These are phyloP conservation scores for Ophion ellenae DNA, from an alignment of 2,888 invertebrate species.

Conservation along the genomic window DNA sequence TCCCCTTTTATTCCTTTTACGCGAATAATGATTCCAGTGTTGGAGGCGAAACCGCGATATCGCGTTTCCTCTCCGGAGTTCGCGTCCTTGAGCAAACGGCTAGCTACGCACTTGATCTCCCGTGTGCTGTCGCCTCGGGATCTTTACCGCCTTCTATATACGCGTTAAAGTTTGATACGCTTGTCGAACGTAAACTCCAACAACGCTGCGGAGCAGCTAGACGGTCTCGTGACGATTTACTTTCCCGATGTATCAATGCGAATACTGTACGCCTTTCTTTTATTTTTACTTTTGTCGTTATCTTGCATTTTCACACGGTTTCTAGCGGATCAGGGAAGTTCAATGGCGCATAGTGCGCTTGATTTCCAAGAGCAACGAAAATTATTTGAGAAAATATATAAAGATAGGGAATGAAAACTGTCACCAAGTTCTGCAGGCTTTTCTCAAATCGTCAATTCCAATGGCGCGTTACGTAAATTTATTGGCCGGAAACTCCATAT, in stretches of 20 bases:
- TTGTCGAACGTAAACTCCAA: constrained; percentile 6
- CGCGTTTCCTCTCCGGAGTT: constrained; percentile 63
- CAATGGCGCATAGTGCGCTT: too few relatives aligned
- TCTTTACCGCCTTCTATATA: constrained; percentile 6
- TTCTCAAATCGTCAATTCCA: too few relatives aligned
- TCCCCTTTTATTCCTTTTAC: constrained; percentile 1
- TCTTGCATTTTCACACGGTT: too few relatives aligned
- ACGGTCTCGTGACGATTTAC: constrained; percentile 8
- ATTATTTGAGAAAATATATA: too few relatives aligned
- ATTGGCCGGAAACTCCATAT: too few relatives aligned
- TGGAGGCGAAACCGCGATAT: constrained; percentile 67
- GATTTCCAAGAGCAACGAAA: too few relatives aligned
- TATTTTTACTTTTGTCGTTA: too few relatives aligned
- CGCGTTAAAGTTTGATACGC: background rate
- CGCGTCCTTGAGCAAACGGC: constrained; percentile 62
- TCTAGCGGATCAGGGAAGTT: too few relatives aligned
- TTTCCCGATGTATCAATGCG: constrained; percentile 14
- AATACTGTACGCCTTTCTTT: background rate
- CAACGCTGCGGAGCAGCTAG: background rate
- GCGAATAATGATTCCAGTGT: constrained; percentile 65
- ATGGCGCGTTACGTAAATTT: too few relatives aligned
- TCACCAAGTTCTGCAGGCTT: too few relatives aligned
- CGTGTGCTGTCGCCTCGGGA: constrained; percentile 1
- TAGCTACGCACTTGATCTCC: constrained; percentile 39
- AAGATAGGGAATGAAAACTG: too few relatives aligned